Base-by-base conservation (phyloP, 2,113 vertebrate genomes). In the Sinocyclocheilus anophthalmus region DNA sequence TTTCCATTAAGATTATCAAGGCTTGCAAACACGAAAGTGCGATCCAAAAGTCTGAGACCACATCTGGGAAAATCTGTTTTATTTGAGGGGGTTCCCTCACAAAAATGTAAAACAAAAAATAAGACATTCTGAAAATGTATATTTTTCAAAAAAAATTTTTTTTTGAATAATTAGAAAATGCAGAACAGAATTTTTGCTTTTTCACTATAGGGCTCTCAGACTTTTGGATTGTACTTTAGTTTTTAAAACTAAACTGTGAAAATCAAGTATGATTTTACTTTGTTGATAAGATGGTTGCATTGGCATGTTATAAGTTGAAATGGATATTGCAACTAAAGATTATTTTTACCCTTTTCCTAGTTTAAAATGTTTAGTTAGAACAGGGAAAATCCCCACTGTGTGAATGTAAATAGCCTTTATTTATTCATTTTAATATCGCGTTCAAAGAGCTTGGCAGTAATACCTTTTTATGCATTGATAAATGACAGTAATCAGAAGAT, bases 1-100 rank as follows among this genome's bases (percentile, higher is more conserved):
- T 72, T 72, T 53, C 63, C 7, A 50, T 24, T 48, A 39, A 81
- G 61, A 45, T 67, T 50, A 65, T 18, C 13, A 81, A 81, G n/a
- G 16, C 37, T 45, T 63, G n/a, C 55, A 63, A 65, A 65, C 13
- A 42, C n/a, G 24, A 12, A 18, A 3, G 5, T 70, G 67, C 16
- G 18, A 9, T 72, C 37, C 18, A 42, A 42, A 72, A 33, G 26
- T 69, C 26, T 72, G 33, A 72, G 33, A 72, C 33, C 18, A 10
- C 30, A 70, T 37, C 30, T 70, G 30, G 30, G 39, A 8, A 8
- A 39, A 30, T 30, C 30, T 30, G 30, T 30, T 30, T 30, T 30
- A 1, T 30, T 30, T 30, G 30, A 0, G 30, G 30, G 30, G 30
- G 30, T 2, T 33, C 30, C 30, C 30, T 33, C 30, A 33, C 30